Evolutionary conservation across 2,797 vertebrate genomes (phyloP), one percentile per base, ranked within the genome.

Genomic region (Morus bassanus): DNA sequence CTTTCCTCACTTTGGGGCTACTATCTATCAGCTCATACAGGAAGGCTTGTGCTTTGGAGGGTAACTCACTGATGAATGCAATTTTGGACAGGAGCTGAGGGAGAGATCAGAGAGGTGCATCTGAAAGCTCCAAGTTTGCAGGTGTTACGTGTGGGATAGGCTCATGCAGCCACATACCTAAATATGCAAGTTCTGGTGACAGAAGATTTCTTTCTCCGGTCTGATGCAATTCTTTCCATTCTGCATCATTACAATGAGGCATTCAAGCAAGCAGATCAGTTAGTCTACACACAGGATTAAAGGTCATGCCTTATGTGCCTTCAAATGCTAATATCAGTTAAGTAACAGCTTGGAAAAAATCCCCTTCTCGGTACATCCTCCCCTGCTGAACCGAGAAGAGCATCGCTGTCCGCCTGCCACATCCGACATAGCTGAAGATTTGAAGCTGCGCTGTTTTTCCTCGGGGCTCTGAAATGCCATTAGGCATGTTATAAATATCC

Each of bases 311-410:
- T 91, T 88, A 28, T 78, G 74, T 45, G 67, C 85, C 91, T 96
- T 93, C 88, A 95, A 91, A 96, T 83, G 76, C 72, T 96, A 96
- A 84, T 93, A 94, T 77, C 96, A 92, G 93, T 90, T 94, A 87
- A 95, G 69, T 73, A 96, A 95, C 60, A 93, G 91, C 80, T 73
- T 94, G 51, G 72, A 89, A 96, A 91, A 88, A 95, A 88, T 53
- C 33, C 54, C 61, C 37, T 89, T 54, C 78, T 86, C 4, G 4
- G 88, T 92, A 90, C 95, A 91, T 54, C 75, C 65, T 72, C 70
- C 81, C 54, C 78, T 73, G 45, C 83, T 33, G 5, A 82, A 75
- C 48, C 1, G 6, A 67, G 86, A 39, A 33, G 37, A 80, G 41
- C 31, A 63, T n/a, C 12, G 14, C 35, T 77, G 79, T 69, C 73